These are phyloP conservation scores for Scleropages formosus DNA, from an alignment of 2,797 vertebrate genomes.

Conservation along the genomic window DNA sequence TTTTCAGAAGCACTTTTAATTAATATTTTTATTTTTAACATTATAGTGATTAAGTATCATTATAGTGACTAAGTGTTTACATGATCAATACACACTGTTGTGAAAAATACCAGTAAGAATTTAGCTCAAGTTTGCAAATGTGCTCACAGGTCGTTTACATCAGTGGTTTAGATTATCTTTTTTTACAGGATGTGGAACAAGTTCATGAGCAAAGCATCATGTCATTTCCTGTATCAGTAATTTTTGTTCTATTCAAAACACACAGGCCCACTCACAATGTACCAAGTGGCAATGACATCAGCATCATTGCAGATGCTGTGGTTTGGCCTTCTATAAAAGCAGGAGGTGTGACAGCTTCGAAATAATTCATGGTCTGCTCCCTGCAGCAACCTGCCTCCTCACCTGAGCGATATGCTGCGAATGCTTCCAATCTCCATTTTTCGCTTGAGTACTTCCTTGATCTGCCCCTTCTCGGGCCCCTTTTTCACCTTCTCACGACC, in stretches of 20 bases:
- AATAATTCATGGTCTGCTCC: not conserved
- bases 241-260: not conserved
- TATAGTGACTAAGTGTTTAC: no score
- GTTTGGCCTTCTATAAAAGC: not conserved
- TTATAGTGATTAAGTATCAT: no score
- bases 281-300: not conserved
- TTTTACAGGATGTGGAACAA: not conserved
- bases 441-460: conserved; percentile 91
- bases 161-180: no score
- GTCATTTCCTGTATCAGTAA: not conserved
- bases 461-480: conserved; percentile 91
- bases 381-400: not conserved
- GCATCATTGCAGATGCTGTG: not conserved
- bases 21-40: no score
- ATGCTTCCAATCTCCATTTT: conserved; percentile 83
- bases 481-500: conserved; percentile 94
- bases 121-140: no score
- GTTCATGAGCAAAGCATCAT: not conserved
- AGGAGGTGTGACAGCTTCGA: not conserved
- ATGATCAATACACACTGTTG: no score
- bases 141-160: no score
- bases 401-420: conserved; percentile 85
- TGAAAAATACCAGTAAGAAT: no score
- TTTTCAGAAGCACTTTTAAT: no score
- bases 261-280: not conserved